These are phyloP conservation scores for Leucoptera coffeella DNA, from an alignment of 2,888 invertebrate species.

Conservation along the genomic window DNA sequence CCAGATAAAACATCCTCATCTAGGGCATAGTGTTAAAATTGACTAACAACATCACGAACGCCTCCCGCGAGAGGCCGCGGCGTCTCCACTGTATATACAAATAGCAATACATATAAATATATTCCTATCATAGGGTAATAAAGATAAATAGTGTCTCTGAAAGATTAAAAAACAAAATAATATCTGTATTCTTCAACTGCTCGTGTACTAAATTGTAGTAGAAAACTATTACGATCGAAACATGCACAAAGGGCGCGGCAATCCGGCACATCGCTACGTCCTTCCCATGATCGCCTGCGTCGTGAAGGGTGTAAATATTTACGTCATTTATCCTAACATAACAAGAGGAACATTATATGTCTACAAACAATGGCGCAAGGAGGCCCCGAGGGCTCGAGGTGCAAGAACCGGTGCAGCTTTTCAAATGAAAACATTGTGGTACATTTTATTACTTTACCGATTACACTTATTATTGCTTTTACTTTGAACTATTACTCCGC, in stretches of 20 bases:
- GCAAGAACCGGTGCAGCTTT: constrained; percentile 47
- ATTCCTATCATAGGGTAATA: constrained; percentile 55
- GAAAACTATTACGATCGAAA: constrained; percentile 51
- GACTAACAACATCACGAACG: constrained; percentile 30
- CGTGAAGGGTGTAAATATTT: constrained; percentile 52
- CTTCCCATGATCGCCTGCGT: constrained; percentile 46
- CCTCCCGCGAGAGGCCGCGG: no score
- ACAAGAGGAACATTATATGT: constrained; percentile 53
- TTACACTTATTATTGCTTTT: constrained; percentile 12
- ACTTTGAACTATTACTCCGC: constrained; percentile 19
- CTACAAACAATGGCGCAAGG: constrained; percentile 46
- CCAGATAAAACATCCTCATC: no score
- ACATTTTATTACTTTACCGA: no score
- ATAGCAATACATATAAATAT: constrained; percentile 56
- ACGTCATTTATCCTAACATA: constrained; percentile 51
- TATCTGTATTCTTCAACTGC: constrained; percentile 34
- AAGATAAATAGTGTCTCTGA: constrained; percentile 58
- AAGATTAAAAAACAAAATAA: constrained; percentile 55
- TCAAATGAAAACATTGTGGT: constrained; percentile 44
- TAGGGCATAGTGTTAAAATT: constrained; percentile 22
- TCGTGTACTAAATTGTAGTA: constrained; percentile 46
- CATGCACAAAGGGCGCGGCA: constrained; percentile 49
- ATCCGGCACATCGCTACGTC: constrained; percentile 37
- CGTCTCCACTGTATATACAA: constrained; percentile 40
- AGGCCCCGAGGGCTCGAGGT: constrained; percentile 34